phyloP scores from a whole-genome alignment of 2,113 vertebrate species.

The Malaclemys terrapin region DNA sequence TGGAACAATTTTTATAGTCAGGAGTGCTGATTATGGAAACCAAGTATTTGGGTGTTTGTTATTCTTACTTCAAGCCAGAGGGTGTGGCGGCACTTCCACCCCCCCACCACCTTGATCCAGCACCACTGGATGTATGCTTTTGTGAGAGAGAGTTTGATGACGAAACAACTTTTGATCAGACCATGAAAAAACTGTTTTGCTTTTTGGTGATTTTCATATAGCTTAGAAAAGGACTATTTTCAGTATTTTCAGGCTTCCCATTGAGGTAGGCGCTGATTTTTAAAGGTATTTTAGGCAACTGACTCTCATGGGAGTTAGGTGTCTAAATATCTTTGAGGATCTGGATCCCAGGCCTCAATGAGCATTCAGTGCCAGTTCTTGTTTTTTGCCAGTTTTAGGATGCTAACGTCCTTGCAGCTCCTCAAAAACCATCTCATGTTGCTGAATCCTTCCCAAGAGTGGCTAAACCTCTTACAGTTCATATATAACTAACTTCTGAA shows the following conservation, averaged over 20 bases:
- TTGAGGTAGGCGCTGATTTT: neutral
- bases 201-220: neutral
- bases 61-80: too few relatives aligned
- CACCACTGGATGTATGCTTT: too few relatives aligned
- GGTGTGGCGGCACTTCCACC: too few relatives aligned
- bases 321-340: neutral
- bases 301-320: neutral
- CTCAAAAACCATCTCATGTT: neutral
- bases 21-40: too few relatives aligned
- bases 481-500: neutral
- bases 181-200: neutral
- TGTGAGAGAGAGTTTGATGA: neutral
- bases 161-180: neutral
- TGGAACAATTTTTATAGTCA: too few relatives aligned
- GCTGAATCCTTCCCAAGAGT: neutral
- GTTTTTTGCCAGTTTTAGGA: neutral
- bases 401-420: neutral
- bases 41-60: too few relatives aligned
- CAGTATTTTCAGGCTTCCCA: neutral
- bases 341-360: neutral
- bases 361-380: neutral
- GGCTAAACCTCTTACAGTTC: neutral
- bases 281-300: neutral
- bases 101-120: too few relatives aligned
- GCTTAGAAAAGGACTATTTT: neutral